Evolutionary conservation across 2,113 vertebrate species (phyloP).

Genomic region (Perccottus glenii): DNA sequence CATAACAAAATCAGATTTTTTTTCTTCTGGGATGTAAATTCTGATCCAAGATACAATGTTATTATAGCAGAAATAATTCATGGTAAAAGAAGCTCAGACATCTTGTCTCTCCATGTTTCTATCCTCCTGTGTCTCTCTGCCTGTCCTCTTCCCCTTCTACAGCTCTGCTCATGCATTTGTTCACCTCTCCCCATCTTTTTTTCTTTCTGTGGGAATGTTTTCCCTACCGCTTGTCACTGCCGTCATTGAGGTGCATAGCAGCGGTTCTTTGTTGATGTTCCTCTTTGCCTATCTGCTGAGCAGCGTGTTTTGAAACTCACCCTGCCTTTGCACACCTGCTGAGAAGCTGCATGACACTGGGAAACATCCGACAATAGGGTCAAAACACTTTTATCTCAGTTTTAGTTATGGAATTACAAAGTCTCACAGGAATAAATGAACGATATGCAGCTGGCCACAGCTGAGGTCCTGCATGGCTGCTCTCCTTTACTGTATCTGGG

Average conservation of each 20-base stretch:
- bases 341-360: constrained; percentile 72
- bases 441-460: constrained; percentile 59
- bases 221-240: constrained; percentile 61
- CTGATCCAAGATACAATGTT: constrained; percentile 10
- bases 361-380: constrained; percentile 69
- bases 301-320: constrained; percentile 73
- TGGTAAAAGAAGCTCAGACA: neutral
- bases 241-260: constrained; percentile 64
- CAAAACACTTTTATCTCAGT: constrained; percentile 74
- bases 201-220: constrained; percentile 64
- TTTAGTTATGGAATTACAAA: constrained; percentile 68
- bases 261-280: constrained; percentile 72
- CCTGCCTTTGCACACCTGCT: constrained; percentile 71
- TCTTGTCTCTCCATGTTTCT: constrained; percentile 15
- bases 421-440: constrained; percentile 62
- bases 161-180: constrained; percentile 16
- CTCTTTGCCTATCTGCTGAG: constrained; percentile 71
- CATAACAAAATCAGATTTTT: constrained; percentile 16
- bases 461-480: constrained; percentile 33
- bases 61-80: constrained; percentile 18
- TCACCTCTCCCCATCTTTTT: constrained; percentile 30
- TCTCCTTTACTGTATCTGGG: constrained; percentile 35
- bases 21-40: constrained; percentile 16
- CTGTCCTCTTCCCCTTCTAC: constrained; percentile 15
- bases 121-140: constrained; percentile 22